phyloP scores from a whole-genome alignment of 2,888 invertebrate species.

The Cecidostiba fungosa region DNA sequence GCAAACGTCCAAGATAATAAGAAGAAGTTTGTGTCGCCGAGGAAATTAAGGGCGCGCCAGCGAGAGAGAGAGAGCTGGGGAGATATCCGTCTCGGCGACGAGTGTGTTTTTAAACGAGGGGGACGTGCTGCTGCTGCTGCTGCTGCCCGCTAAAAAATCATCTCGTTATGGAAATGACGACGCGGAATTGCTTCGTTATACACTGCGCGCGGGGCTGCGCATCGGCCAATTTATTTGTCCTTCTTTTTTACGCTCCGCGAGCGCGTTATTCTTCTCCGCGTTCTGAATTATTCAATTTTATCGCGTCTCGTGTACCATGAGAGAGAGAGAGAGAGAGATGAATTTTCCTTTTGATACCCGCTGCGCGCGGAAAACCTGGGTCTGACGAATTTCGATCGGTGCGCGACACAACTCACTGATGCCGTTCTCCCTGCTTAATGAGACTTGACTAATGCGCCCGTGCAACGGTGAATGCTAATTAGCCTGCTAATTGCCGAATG shows the following conservation, averaged over 20 bases:
- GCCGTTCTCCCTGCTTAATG: slow-evolving; percentile 48
- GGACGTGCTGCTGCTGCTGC: neutral
- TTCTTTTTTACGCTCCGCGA: slow-evolving; percentile 4
- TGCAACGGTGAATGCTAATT: slow-evolving; percentile 68
- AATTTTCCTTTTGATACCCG: neutral
- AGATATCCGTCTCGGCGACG: slow-evolving; percentile 37
- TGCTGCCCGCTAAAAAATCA: slow-evolving; percentile 56
- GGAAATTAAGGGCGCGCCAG: slow-evolving; percentile 71
- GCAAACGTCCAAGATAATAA: slow-evolving; percentile 74
- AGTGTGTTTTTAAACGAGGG: slow-evolving; percentile 57
- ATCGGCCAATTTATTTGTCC: slow-evolving; percentile 50
- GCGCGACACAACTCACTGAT: slow-evolving; percentile 22
- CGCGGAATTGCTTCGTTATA: slow-evolving; percentile 55
- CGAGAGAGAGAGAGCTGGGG: neutral
- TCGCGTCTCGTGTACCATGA: neutral
- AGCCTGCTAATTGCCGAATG: slow-evolving; percentile 64
- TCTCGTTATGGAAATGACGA: slow-evolving; percentile 64
- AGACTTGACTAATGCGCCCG: slow-evolving; percentile 53
- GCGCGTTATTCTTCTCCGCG: neutral
- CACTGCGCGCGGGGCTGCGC: neutral
- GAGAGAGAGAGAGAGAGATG: too few species aligned
- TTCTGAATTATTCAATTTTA: neutral
- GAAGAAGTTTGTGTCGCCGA: slow-evolving; percentile 72
- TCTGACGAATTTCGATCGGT: too few species aligned
- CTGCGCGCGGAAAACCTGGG: neutral